A percentile compares a stretch with the other conserved stretches of the same genome.
These are phyloP conservation scores for Cisticola juncidis DNA, from an alignment of 2,113 vertebrate species.

Conservation along the genomic window DNA sequence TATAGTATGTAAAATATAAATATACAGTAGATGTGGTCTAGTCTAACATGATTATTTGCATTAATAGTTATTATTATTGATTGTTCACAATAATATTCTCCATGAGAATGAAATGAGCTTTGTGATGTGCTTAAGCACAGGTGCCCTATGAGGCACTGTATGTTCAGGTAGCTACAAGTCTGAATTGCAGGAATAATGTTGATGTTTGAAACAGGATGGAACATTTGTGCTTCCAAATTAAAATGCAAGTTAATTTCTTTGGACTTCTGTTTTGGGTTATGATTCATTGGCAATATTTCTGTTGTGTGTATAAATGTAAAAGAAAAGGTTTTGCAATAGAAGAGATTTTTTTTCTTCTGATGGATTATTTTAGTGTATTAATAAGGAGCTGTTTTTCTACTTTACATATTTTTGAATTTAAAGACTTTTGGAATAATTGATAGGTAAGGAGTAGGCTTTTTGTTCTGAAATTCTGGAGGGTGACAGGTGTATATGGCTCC, in stretches of 20 bases:
- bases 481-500: neutral
- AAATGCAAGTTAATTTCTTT: neutral
- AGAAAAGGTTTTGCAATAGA: neutral
- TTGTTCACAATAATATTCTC: neutral
- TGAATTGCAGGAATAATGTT: neutral
- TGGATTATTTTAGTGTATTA: neutral
- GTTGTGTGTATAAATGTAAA: neutral
- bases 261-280: neutral
- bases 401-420: neutral
- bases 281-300: neutral
- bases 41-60: neutral
- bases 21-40: neutral
- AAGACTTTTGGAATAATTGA: neutral
- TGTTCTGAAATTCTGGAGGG: neutral
- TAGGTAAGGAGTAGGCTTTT: neutral
- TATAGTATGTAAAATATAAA: neutral
- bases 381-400: neutral
- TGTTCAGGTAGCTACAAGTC: rapidly evolving
- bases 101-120: neutral
- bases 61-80: neutral
- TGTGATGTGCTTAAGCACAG: neutral
- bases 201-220: neutral
- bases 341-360: neutral
- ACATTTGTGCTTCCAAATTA: neutral
- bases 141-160: rapidly evolving